Percentiles rank a stretch among this genome's conserved stretches.
Conservation (phyloP, 1,140 invertebrate genomes). For the Hylaeus volcanicus region DNA sequence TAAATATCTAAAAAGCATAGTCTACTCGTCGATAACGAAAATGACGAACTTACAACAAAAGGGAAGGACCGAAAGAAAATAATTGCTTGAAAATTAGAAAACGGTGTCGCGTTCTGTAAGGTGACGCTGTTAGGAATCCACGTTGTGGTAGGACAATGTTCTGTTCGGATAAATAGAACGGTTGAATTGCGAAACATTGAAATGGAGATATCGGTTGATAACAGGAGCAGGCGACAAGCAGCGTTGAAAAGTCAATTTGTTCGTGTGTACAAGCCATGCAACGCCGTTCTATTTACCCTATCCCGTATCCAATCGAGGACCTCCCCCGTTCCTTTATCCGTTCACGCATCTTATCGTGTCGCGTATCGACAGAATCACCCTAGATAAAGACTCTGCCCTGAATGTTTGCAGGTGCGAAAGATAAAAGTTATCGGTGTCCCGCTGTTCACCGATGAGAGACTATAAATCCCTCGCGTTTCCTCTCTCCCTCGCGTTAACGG, state of each 20-base stretch:
- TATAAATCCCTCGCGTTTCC: slow-evolving; percentile 18
- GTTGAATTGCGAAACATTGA: too few species aligned
- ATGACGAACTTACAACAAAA: too few species aligned
- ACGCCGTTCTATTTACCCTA: not conserved
- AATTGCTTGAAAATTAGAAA: too few species aligned
- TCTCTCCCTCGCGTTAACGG: not conserved
- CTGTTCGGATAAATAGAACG: too few species aligned
- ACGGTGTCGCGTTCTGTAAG: too few species aligned
- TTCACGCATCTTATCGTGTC: slow-evolving; percentile 26
- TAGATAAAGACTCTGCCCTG: slow-evolving; percentile 37
- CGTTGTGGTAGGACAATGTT: too few species aligned
- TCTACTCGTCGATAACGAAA: too few species aligned
- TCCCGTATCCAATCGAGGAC: not conserved
- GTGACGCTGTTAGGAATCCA: too few species aligned
- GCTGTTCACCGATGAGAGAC: not conserved
- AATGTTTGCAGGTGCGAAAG: slow-evolving; percentile 43
- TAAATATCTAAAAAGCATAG: too few species aligned
- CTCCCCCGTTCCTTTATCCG: slow-evolving; percentile 12
- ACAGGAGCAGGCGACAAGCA: not conserved
- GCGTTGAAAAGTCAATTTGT: slow-evolving; percentile 4
- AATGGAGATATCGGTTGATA: not conserved
- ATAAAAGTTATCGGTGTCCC: slow-evolving; percentile 33
- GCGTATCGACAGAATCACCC: slow-evolving; percentile 10
- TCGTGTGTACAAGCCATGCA: not conserved
- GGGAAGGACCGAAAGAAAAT: too few species aligned